phyloP scores from a whole-genome alignment of 1,140 invertebrate genomes.

The Drosophila sechellia region DNA sequence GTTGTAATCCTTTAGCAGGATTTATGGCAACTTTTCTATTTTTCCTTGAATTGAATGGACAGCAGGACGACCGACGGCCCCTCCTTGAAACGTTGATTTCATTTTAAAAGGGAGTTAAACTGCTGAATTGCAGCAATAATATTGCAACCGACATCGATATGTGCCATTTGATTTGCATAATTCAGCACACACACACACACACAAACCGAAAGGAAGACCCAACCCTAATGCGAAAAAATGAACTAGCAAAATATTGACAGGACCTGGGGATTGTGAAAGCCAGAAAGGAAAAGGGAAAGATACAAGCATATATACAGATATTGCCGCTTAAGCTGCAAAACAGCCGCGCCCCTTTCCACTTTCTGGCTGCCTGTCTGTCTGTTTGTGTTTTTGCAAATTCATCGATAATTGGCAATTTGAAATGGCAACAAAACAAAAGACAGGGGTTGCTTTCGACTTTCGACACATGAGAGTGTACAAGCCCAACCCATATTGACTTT shows the following conservation, averaged over 20 bases:
- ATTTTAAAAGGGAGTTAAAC: constrained; percentile 51
- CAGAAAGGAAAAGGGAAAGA: constrained; percentile 12
- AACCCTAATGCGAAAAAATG: constrained; percentile 40
- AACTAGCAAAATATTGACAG: constrained; percentile 66
- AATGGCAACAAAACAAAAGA: constrained; percentile 70
- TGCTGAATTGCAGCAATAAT: constrained; percentile 81
- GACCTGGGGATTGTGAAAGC: constrained; percentile 32
- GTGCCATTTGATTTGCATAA: constrained; percentile 82
- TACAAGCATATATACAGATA: constrained; percentile 15
- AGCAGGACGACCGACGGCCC: constrained; percentile 7
- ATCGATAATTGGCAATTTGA: constrained; percentile 82
- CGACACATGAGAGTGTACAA: constrained; percentile 38
- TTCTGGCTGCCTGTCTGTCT: constrained; percentile 38
- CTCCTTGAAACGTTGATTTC: constrained; percentile 53
- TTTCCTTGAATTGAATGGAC: constrained; percentile 22
- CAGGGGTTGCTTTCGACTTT: constrained; percentile 72
- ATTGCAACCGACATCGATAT: constrained; percentile 79
- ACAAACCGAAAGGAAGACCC: constrained; percentile 25
- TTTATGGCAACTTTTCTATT: constrained; percentile 23
- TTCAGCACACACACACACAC: constrained; percentile 55
- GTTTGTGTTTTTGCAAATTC: constrained; percentile 81
- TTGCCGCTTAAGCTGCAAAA: constrained; percentile 65
- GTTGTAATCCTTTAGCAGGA: constrained; percentile 22
- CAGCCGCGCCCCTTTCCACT: constrained; percentile 46
- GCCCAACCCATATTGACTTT: constrained; percentile 52